Conservation (phyloP, 2,888 invertebrate genomes). For the Lagria hirta region DNA sequence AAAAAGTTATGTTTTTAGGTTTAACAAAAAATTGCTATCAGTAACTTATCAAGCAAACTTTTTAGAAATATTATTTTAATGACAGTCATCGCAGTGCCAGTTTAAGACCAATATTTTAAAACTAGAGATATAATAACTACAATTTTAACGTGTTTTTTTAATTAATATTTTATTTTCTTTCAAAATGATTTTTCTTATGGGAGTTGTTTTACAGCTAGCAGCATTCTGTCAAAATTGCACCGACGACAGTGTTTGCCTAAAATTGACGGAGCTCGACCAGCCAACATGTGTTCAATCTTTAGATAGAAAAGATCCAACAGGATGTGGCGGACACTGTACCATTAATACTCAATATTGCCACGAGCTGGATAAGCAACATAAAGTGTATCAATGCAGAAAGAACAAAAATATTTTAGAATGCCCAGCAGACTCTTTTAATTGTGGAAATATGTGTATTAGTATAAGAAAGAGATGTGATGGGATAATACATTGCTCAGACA, state of each 20-base stretch:
- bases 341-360: constrained; percentile 67
- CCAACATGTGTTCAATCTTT: constrained; percentile 44
- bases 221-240: constrained; percentile 13
- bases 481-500: constrained; percentile 71
- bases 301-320: constrained; percentile 53
- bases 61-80: no score
- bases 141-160: not conserved
- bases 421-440: constrained; percentile 67
- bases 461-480: constrained; percentile 69
- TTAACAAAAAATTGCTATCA: no score
- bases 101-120: no score
- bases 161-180: not conserved
- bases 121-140: not conserved
- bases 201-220: constrained; percentile 3
- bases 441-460: constrained; percentile 71
- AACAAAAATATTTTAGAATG: constrained; percentile 62
- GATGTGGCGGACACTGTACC: constrained; percentile 67
- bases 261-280: constrained; percentile 38
- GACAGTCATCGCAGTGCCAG: no score
- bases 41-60: no score
- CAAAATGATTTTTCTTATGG: not conserved
- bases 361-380: constrained; percentile 58
- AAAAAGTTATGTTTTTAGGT: no score
- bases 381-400: constrained; percentile 60
- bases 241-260: constrained; percentile 42